Conservation (phyloP, 2,113 vertebrate genomes). For the Anguilla japonica region DNA sequence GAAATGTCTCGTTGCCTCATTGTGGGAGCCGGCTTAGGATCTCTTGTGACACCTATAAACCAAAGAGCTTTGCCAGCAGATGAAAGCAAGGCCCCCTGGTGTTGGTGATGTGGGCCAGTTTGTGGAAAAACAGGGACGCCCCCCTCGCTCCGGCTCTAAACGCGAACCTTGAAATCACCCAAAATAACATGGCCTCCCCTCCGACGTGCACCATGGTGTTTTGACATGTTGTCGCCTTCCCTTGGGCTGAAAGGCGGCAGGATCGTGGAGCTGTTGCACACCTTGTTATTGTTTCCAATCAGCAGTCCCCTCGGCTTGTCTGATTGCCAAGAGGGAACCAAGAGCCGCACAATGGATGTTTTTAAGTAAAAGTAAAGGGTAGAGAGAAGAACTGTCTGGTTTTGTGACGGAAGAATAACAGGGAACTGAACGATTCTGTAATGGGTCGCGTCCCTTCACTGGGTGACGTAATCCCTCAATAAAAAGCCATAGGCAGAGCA, state of each 20-base stretch:
- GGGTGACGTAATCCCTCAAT: slow-evolving; percentile 60
- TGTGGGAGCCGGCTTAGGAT: background rate
- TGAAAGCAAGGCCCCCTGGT: background rate
- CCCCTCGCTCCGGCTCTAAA: background rate
- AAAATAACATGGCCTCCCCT: slow-evolving; percentile 16
- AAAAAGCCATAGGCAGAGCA: slow-evolving; percentile 39
- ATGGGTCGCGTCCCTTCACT: slow-evolving; percentile 53
- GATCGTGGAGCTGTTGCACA: slow-evolving; percentile 20
- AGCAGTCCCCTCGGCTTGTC: slow-evolving; percentile 16
- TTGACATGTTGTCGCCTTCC: slow-evolving; percentile 50
- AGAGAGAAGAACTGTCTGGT: slow-evolving; percentile 33
- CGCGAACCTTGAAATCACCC: slow-evolving; percentile 34
- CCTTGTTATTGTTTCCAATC: slow-evolving; percentile 54
- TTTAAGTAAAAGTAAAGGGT: slow-evolving; percentile 7
- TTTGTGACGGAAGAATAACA: slow-evolving; percentile 42
- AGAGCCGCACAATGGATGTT: slow-evolving; percentile 13
- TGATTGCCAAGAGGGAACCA: slow-evolving; percentile 31
- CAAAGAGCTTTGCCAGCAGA: background rate
- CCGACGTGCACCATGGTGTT: slow-evolving; percentile 38
- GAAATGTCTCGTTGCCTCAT: background rate
- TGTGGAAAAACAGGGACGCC: background rate
- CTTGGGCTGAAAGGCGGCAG: slow-evolving; percentile 5
- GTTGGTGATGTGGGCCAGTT: background rate
- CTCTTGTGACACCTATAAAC: slow-evolving; percentile 3
- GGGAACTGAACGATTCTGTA: slow-evolving; percentile 45